These are phyloP conservation scores for Ceratina japonica DNA, from an alignment of 1,140 invertebrate genomes.

Conservation along the genomic window DNA sequence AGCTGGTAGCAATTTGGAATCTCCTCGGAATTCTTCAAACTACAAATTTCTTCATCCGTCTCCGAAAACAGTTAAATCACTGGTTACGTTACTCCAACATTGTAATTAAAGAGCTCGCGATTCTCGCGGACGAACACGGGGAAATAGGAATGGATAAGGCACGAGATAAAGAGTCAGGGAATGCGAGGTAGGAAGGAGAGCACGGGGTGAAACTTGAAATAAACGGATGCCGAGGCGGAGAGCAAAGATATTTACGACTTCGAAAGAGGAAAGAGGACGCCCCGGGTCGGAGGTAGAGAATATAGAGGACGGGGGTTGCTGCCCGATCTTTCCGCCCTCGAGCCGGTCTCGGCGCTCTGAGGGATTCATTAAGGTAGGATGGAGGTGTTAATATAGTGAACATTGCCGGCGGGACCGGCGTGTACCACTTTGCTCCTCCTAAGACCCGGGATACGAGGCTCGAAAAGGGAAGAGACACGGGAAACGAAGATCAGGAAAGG, in stretches of 20 bases:
- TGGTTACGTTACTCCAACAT: conserved; percentile 27
- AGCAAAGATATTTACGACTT: conserved; percentile 61
- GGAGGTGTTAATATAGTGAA: conserved; percentile 76
- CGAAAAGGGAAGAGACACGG: conserved; percentile 5
- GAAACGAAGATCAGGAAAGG: conserved; percentile 31
- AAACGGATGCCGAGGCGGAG: conserved; percentile 21
- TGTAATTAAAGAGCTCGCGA: conserved; percentile 49
- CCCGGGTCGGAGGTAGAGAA: background rate
- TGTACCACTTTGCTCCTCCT: conserved; percentile 63
- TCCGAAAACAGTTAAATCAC: conserved; percentile 16
- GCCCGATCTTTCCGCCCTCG: conserved; percentile 46
- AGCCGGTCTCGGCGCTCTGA: conserved; percentile 57
- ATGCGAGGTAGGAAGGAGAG: background rate
- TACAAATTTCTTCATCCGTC: conserved; percentile 6
- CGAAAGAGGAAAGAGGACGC: conserved; percentile 44
- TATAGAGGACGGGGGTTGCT: conserved; percentile 1
- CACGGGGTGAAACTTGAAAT: conserved; percentile 24
- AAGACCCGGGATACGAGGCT: conserved; percentile 60
- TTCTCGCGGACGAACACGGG: background rate
- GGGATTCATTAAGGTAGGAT: conserved; percentile 75
- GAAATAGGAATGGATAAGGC: background rate
- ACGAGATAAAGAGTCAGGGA: background rate
- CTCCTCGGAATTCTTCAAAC: conserved; percentile 17
- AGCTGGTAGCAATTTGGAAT: too few species aligned
- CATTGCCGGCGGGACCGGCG: conserved; percentile 65